phyloP scores from a whole-genome alignment of 2,113 vertebrate genomes.

The Albula glossodonta region DNA sequence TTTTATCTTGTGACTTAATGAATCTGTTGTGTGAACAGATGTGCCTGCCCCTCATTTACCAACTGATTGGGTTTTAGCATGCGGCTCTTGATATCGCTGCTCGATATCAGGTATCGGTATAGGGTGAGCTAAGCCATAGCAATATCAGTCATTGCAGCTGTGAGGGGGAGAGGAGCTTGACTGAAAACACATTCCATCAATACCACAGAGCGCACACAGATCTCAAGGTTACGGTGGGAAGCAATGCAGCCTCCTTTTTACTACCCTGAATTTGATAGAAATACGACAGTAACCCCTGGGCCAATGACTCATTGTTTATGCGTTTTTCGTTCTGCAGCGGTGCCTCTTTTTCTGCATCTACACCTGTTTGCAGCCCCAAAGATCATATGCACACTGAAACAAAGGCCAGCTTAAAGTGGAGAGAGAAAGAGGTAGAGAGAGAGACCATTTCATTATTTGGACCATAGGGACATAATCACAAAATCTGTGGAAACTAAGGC shows the following conservation, averaged over 20 bases:
- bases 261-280: conserved; percentile 16
- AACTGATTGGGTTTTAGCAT: conserved; percentile 81
- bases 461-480: too few relatives aligned
- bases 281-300: conserved; percentile 25
- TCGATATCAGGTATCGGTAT: too few relatives aligned
- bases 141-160: conserved; percentile 74
- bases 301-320: conserved; percentile 65
- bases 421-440: background rate
- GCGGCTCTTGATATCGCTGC: conserved; percentile 66
- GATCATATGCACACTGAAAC: conserved; percentile 69
- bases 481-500: too few relatives aligned
- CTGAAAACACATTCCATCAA: background rate
- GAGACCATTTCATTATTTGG: too few relatives aligned
- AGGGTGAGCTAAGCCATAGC: conserved; percentile 76
- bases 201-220: background rate
- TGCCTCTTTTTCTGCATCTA: conserved; percentile 67
- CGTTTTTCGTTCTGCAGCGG: conserved; percentile 63
- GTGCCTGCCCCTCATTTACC: conserved; percentile 79
- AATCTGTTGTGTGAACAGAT: conserved; percentile 83
- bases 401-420: conserved; percentile 63
- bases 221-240: background rate
- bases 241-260: background rate
- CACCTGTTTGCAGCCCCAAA: conserved; percentile 72
- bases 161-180: conserved; percentile 44
- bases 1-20: conserved; percentile 80